These are phyloP conservation scores for Latheticus oryzae DNA, from an alignment of 2,888 invertebrate genomes.

Conservation along the genomic window DNA sequence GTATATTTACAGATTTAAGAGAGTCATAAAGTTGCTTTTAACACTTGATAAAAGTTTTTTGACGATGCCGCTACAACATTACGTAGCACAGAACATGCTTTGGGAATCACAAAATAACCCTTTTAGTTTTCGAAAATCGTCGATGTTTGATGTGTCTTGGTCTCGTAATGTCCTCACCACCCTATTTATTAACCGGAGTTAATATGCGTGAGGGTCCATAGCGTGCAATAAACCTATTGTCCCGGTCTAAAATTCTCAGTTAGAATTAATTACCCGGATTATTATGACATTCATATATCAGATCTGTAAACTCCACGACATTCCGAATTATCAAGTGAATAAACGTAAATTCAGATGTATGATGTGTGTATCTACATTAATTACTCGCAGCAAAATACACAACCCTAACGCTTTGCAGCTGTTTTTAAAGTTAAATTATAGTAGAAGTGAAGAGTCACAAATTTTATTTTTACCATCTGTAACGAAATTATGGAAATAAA, in stretches of 20 bases:
- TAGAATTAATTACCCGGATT: constrained; percentile 43
- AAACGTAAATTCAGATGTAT: constrained; percentile 11
- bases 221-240: constrained; percentile 39
- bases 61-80: constrained; percentile 11
- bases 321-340: constrained; percentile 28
- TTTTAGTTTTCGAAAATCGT: neutral
- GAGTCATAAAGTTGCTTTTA: constrained; percentile 30
- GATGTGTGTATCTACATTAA: constrained; percentile 21
- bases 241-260: constrained; percentile 37
- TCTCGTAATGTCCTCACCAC: constrained; percentile 10
- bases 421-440: too few relatives aligned
- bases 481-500: neutral
- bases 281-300: constrained; percentile 32
- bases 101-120: neutral
- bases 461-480: neutral
- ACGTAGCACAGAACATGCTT: too few relatives aligned
- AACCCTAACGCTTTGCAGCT: neutral
- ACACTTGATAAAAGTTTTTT: constrained; percentile 31
- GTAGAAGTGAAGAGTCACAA: neutral
- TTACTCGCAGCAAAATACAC: constrained; percentile 9
- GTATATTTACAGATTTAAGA: constrained; percentile 28
- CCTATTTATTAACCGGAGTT: constrained; percentile 39
- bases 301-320: constrained; percentile 28
- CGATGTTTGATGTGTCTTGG: constrained; percentile 9
- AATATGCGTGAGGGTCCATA: constrained; percentile 42